Conservation (phyloP, 2,113 vertebrate genomes). For the Hylia prasina region DNA sequence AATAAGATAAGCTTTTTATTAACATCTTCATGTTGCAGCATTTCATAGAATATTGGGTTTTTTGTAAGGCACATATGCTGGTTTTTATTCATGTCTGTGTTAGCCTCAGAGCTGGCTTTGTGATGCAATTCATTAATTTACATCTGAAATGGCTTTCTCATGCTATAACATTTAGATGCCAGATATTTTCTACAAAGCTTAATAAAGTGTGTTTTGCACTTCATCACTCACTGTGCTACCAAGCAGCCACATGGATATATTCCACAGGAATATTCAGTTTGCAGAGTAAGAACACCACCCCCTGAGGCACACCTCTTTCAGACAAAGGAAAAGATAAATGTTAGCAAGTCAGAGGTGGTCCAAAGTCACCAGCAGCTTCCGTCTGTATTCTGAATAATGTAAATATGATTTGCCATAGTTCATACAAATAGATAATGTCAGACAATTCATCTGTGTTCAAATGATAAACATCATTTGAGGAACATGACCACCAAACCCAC, state of each 20-base stretch:
- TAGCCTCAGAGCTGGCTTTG: background rate
- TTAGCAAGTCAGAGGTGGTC: background rate
- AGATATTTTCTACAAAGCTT: background rate
- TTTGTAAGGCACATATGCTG: background rate
- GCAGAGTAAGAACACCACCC: background rate
- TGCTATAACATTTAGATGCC: background rate
- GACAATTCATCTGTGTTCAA: background rate
- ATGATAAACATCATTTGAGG: background rate
- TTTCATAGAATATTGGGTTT: background rate
- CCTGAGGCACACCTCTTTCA: background rate
- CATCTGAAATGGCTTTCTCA: background rate
- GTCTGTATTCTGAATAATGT: background rate
- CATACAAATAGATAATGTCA: background rate
- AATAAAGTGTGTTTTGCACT: background rate
- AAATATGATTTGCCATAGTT: background rate
- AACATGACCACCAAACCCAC: background rate
- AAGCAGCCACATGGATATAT: background rate
- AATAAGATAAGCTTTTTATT: background rate
- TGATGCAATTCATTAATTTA: slow-evolving; percentile 14
- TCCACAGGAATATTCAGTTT: background rate
- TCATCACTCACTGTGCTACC: background rate
- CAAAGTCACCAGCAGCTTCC: background rate
- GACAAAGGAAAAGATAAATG: background rate
- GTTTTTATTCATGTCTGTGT: background rate
- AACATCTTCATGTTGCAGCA: background rate